These are phyloP conservation scores for Dioctria rufipes DNA, from an alignment of 2,888 invertebrate species.

Conservation along the genomic window DNA sequence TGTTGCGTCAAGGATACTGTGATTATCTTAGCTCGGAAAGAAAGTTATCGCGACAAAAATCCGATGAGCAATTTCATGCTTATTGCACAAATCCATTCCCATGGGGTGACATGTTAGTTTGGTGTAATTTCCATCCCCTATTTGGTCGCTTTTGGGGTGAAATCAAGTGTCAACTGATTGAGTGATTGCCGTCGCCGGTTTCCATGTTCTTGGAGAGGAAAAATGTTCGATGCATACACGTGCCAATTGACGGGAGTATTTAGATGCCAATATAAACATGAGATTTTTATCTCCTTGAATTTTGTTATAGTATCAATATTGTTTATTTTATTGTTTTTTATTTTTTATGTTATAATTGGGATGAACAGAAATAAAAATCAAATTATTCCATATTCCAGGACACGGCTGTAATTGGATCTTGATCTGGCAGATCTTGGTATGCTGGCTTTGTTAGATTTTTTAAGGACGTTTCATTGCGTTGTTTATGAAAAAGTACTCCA, in stretches of 20 bases:
- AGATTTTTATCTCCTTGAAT: conserved; percentile 2
- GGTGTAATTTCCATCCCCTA: conserved; percentile 33
- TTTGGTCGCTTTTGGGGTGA: conserved; percentile 45
- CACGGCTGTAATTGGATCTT: no score
- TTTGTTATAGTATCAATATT: no score
- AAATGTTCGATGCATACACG: conserved; percentile 1
- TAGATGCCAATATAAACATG: conserved; percentile 7
- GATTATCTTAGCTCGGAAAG: conserved; percentile 28
- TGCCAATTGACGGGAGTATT: conserved; percentile 29
- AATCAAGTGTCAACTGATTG: conserved; percentile 42
- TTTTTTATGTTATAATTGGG: no score
- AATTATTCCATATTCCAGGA: no score
- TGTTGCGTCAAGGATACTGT: background rate
- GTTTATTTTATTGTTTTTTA: no score
- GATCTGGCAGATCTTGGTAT: no score
- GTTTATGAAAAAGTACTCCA: no score
- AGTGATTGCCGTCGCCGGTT: conserved; percentile 37
- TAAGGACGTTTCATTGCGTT: no score
- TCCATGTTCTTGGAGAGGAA: conserved; percentile 19
- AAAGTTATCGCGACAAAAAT: conserved; percentile 49
- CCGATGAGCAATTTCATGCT: conserved; percentile 67
- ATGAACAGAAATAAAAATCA: no score
- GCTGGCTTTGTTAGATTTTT: no score
- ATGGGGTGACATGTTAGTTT: conserved; percentile 39
- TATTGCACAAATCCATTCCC: conserved; percentile 63